Evolutionary conservation across 2,113 vertebrate genomes (phyloP), one percentile per base, ranked within the genome.

Genomic region (Lasiurus borealis): DNA sequence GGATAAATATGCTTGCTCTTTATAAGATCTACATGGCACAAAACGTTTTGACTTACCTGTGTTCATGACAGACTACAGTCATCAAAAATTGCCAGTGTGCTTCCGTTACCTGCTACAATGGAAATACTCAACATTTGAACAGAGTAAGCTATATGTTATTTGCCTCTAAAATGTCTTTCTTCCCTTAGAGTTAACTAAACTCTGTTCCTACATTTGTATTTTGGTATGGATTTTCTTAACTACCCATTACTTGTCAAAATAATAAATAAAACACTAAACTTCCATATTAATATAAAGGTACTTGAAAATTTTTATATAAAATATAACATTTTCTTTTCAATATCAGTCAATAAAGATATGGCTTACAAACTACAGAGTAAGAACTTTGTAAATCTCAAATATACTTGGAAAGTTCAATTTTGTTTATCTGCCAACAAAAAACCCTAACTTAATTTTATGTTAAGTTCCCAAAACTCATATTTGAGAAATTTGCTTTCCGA

Each of bases 31-130:
- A 78, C 19, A 92, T 18, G n/a, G 77, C 59, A 76, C 25, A 89
- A 92, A 93, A 71, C 76, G 80, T 48, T 23, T 68, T 52, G 50
- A 97, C 95, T 96, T 95, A 97, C 93, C 97, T 96, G 90, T 92
- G 64, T 92, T 92, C 88, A 77, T 18, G 76, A 91, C 19, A 96
- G 27, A 91, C 85, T 85, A 78, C 0, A 16, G 75, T 15, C 19
- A 19, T 80, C 84, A 95, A 62, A 84, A 92, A 89, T 27, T 85
- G 44, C 76, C 81, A 86, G 50, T 72, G 83, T 88, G 54, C 57
- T 89, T 90, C 91, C 48, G 13, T 88, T 76, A 95, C 77, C 89
- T 97, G 89, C 54, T 83, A 93, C n/a, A 93, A 95, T 85, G 83
- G 29, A 94, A 91, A 92, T 54, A 94, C n/a, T 84, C 86, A 77